Base-by-base conservation (phyloP, 1,140 invertebrate genomes). In the Phortica variegata region DNA sequence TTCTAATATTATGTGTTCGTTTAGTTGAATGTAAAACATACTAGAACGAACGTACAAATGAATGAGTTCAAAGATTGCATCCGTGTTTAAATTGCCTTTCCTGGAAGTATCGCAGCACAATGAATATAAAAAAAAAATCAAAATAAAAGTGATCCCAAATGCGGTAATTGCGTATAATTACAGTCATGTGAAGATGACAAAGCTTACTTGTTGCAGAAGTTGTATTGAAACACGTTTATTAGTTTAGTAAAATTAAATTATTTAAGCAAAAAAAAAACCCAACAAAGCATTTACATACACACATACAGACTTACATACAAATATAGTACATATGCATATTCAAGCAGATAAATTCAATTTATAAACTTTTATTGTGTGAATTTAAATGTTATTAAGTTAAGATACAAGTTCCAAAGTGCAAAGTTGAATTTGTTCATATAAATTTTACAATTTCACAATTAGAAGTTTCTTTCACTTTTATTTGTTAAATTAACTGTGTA, bases 11-110 rank as follows among this genome's bases (percentile, higher is more conserved):
- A 12, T 12, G 7, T 12, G 29, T 31, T 8, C 29, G 29, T 31
- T 12, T 7, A 7, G 29, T 8, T 12, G 29, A 7, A 31, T 12
- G 12, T 31, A 31, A 7, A 12, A 31, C 29, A 31, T 31, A 26
- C 33, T 38, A 5, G 15, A 20, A 21, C 38, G 26, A 49, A 56
- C 26, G 43, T 47, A 45, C 31, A 41, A 44, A 47, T 51, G 41
- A 41, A 20, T 16, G 29, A 46, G 45, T 53, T 58, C 47, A 52
- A 46, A 52, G 47, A 59, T 47, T 66, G 54, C 59, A 65, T 66
- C 53, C 54, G 50, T 43, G 38, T 56, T 45, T 34, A 26, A 18
- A 34, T n/a, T 26, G 53, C 49, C 47, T 52, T 57, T 52, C 38
- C 44, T 52, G 43, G 48, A 60, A 49, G 33, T 43, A 49, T 52